Evolutionary conservation across 2,797 vertebrate genomes (phyloP), one percentile per base, ranked within the genome.

Genomic region (Lacerta viridis): DNA sequence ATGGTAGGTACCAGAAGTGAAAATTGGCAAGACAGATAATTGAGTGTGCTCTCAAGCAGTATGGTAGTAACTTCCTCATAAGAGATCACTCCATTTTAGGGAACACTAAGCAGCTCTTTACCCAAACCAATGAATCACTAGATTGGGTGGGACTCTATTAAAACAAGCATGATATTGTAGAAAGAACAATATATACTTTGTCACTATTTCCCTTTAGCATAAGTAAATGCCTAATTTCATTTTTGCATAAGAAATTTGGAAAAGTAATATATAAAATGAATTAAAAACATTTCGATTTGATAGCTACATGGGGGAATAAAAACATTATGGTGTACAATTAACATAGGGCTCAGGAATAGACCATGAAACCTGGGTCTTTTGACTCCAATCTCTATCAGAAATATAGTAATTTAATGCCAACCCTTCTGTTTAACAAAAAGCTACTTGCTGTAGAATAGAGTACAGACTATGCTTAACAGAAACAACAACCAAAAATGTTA

Each of bases 401-500:
- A 91, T 90, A 90, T 75, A 94, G 86, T 64, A 94, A 90, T 78
- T 39, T 89, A 81, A 87, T 61, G 68, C 85, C 88, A 96, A 77
- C 43, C 66, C 43, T 46, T 80, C 55, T 89, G 68, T 78, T 78
- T 89, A 90, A 93, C 68, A 91, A 93, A 68, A 68, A 8, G n/a
- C 86, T 94, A 46, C 92, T 81, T 88, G 90, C 94, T 93, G 84
- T 29, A 61, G 72, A 92, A 80, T 80, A 72, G 92, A 95, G 83
- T 76, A 82, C 90, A 92, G 88, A 92, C 75, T 87, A 93, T 83
- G 80, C 87, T 64, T 88, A 92, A 75, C 55, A 95, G 92, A 93
- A 95, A 89, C 79, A 94, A 94, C 92, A 83, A 93, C 95, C 93
- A 2, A 93, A 93, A 92, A 91, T 85, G 91, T 90, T 92, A 93